phyloP scores from a whole-genome alignment of 1,140 invertebrate species.

The Acromyrmex heyeri region DNA sequence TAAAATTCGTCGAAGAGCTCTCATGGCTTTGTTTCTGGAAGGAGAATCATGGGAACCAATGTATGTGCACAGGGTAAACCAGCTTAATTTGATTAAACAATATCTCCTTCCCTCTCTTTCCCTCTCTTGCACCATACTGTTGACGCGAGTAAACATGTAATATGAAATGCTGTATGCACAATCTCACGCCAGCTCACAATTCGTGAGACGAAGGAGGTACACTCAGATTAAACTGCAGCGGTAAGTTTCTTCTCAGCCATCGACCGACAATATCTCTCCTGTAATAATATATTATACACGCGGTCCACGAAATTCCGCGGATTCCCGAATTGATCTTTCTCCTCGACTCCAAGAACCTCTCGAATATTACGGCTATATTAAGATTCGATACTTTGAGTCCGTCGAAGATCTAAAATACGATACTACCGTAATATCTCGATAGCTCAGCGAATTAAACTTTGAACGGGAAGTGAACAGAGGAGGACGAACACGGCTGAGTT shows the following conservation, averaged over 20 bases:
- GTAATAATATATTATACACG: constrained; percentile 49
- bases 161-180: constrained; percentile 29
- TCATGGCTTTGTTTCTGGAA: neutral
- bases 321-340: neutral
- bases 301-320: constrained; percentile 41
- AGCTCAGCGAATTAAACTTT: constrained; percentile 15
- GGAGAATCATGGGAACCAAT: neutral
- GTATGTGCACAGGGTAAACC: constrained; percentile 8
- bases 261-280: constrained; percentile 33
- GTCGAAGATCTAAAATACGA: constrained; percentile 20
- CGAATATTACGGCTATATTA: constrained; percentile 50
- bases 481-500: neutral
- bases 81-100: constrained; percentile 49
- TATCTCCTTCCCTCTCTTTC: neutral
- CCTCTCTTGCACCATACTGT: constrained; percentile 15
- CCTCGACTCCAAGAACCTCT: neutral
- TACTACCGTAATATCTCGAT: constrained; percentile 33
- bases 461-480: neutral
- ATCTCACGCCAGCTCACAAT: neutral
- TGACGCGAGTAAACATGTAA: constrained; percentile 40
- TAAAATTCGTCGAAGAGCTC: neutral
- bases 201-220: neutral
- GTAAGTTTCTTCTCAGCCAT: constrained; percentile 2
- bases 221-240: constrained; percentile 40
- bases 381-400: constrained; percentile 31